Percentiles rank a stretch among this genome's conserved stretches.
phyloP scores from a whole-genome alignment of 2,797 vertebrate genomes.

The Peromyscus aztecus region DNA sequence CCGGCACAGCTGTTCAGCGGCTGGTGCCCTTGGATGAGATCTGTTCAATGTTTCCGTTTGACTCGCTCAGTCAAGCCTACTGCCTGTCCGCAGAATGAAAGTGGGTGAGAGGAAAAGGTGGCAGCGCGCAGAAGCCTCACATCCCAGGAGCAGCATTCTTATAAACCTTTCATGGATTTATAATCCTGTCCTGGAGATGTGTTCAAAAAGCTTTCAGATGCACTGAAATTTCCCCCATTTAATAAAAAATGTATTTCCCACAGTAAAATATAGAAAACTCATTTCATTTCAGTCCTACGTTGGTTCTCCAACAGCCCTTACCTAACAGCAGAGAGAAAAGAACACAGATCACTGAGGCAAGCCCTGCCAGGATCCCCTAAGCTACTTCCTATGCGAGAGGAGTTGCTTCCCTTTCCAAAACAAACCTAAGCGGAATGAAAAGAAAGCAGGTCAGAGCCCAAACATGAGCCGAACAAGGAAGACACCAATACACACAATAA shows the following conservation, averaged over 20 bases:
- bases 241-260: background rate
- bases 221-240: background rate
- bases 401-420: background rate
- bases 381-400: background rate
- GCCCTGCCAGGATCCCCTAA: background rate
- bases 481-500: background rate
- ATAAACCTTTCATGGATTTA: slow-evolving; percentile 28
- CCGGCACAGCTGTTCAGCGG: slow-evolving; percentile 74
- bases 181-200: slow-evolving; percentile 1
- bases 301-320: background rate
- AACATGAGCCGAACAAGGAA: too few relatives aligned
- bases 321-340: background rate
- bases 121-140: background rate
- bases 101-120: background rate
- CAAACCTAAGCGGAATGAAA: background rate
- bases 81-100: background rate
- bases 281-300: background rate
- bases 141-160: background rate
- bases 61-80: slow-evolving; percentile 40
- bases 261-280: background rate
- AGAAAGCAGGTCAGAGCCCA: background rate
- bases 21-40: slow-evolving; percentile 34
- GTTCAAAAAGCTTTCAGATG: slow-evolving; percentile 39
- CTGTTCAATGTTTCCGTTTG: slow-evolving; percentile 57
- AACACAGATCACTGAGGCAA: background rate